Evolutionary conservation across 2,797 vertebrate genomes (phyloP), one percentile per base, ranked within the genome.

Genomic region (Esox lucius): DNA sequence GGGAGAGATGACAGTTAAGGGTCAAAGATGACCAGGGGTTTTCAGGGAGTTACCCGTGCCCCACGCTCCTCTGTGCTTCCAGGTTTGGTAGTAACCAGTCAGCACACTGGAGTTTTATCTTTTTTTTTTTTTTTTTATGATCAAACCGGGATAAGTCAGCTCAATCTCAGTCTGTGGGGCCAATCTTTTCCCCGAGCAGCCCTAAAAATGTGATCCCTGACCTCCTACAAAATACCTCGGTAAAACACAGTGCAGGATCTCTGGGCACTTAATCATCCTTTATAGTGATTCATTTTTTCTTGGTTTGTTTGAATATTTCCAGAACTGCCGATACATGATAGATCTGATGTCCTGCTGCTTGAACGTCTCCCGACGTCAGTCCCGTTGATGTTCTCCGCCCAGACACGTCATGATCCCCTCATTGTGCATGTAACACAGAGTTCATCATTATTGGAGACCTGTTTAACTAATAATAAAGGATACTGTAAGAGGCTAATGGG

Each of bases 31-130:
- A 83, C 68, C 82, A 85, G 71, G 85, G 85, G 81, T 79, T 77
- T 84, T n/a, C 62, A 65, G 62, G 26, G 62, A 17, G 62, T 65
- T 53, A 22, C 76, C 78, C 81, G 70, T 65, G 70, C 84, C 76
- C 84, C 75, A 13, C 24, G 1, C 56, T 61, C 3, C 22, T 19
- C 56, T 73, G 51, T 76, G 56, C 87, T 85, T 73, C 74, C 83
- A 28, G 69, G 90, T 87, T 91, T 87, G 85, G 74, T 88, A 81
- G 80, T 91, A 91, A 93, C 93, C 90, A 93, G 88, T 84, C 81
- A 16, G 68, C 42, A 13, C 9, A 79, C 77, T 81, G 75, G 76
- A 78, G 28, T 31, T n/a, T n/a, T n/a, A n/a, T n/a, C n/a, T n/a
- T n/a, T n/a, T n/a, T n/a, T 86, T 86, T n/a, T n/a, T 80, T 83